Base-by-base conservation (phyloP, 1,140 invertebrate species). In the Drosophila sturtevanti region DNA sequence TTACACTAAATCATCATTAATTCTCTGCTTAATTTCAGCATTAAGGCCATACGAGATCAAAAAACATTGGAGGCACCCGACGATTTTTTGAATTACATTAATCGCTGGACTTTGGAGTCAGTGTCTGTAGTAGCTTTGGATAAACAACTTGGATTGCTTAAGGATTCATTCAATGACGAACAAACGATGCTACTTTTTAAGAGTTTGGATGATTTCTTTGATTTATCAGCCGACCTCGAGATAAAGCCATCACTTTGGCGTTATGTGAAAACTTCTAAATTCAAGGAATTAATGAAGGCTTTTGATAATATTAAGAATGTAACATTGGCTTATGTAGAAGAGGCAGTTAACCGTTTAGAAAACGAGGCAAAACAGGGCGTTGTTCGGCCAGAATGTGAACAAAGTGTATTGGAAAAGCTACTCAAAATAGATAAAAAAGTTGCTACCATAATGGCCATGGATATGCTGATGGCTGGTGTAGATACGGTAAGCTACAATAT, bases 81-180 rank as follows among this genome's bases (percentile, higher is more conserved):
- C 0, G 92, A 93, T 66, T 95, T 95, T 73, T 91, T 94, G 34
- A 93, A 94, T 51, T 94, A 95, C 78, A 91, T 96, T 60, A 95
- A 95, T 75, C 94, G 95, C 78, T 95, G 95, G 94, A 92, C 95
- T 3, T 80, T 96, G n/a, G 96, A 96, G 82, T 95, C 95, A 0
- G 95, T 96, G 2, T 94, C 93, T 2, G 91, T 94, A 6, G 94
- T 97, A 1, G 95, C 95, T 11, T 89, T 97, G 58, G 95, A 96
- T 24, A 93, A 93, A 22, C 92, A 95, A 18, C 90, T 97, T 6
- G 95, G 79, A 82, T 95, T 58, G 5, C 71, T 91, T 75, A 93
- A 61, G 21, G 67, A 73, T 3, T 37, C 16, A 0, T 66, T 79
- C 0, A 92, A 93, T 44, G 86, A 95, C 2, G 75, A 92, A 0